Evolutionary conservation across 1,140 invertebrate genomes (phyloP).

Genomic region (Megathymus violae): DNA sequence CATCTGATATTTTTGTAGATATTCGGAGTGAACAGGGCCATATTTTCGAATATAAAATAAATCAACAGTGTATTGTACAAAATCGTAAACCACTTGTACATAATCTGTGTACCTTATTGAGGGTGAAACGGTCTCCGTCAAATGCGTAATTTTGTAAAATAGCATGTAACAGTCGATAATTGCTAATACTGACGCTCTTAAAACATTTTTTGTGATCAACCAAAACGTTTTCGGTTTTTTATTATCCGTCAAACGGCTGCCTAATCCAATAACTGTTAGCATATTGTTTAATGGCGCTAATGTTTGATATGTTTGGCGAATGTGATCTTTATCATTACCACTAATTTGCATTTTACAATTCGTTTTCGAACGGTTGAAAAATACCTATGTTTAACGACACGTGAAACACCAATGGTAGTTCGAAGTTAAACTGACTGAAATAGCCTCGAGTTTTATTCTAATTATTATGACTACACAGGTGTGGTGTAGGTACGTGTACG

Average conservation of each 20-base stretch:
- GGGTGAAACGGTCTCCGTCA: slow-evolving; percentile 33
- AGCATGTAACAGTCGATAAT: slow-evolving; percentile 31
- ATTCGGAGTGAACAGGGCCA: slow-evolving; percentile 45
- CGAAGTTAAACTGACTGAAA: too few species aligned
- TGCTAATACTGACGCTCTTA: slow-evolving; percentile 15
- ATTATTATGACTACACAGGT: too few species aligned
- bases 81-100: slow-evolving; percentile 59
- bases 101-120: slow-evolving; percentile 61
- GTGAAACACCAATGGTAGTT: not conserved
- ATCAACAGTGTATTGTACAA: slow-evolving; percentile 59
- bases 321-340: not conserved
- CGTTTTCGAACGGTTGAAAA: too few species aligned
- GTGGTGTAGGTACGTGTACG: too few species aligned
- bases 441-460: too few species aligned
- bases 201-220: slow-evolving; percentile 35
- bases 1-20: slow-evolving; percentile 47
- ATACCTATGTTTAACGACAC: slow-evolving; percentile 2
- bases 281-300: slow-evolving; percentile 36
- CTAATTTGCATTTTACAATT: slow-evolving; percentile 10
- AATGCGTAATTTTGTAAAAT: slow-evolving; percentile 47
- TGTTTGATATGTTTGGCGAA: slow-evolving; percentile 25
- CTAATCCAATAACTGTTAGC: slow-evolving; percentile 34
- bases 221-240: not conserved
- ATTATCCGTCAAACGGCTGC: not conserved
- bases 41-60: slow-evolving; percentile 57